phyloP scores from a whole-genome alignment of 1,140 invertebrate genomes.

The Orchestia grillus region DNA sequence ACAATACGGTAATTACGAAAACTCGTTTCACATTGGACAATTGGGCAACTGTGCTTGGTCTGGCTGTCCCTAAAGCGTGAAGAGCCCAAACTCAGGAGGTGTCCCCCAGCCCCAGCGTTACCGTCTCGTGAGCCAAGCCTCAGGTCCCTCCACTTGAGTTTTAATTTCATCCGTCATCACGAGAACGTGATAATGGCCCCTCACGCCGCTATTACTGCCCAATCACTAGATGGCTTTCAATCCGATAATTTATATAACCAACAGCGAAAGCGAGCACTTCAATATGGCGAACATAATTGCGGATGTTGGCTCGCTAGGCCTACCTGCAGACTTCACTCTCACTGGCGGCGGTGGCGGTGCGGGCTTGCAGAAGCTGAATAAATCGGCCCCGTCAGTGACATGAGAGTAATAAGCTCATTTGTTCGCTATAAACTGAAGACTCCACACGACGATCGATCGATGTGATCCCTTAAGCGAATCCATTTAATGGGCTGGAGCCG shows the following conservation, averaged over 20 bases:
- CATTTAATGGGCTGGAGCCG: neutral
- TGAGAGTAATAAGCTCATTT: conserved; percentile 37
- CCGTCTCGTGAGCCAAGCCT: neutral
- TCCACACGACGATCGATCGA: conserved; percentile 18
- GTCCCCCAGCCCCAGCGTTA: neutral
- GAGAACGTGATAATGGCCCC: conserved; percentile 3
- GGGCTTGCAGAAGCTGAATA: neutral
- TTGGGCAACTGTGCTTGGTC: too few relatives aligned
- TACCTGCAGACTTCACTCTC: neutral
- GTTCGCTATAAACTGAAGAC: conserved; percentile 12
- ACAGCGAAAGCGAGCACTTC: conserved; percentile 21
- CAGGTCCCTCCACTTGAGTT: neutral
- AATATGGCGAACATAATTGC: neutral
- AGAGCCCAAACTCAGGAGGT: neutral
- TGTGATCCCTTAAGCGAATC: neutral
- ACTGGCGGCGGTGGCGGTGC: neutral
- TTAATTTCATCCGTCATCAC: conserved; percentile 39
- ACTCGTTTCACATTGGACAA: too few relatives aligned
- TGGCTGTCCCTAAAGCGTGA: neutral
- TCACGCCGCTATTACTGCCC: neutral
- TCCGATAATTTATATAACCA: conserved; percentile 21
- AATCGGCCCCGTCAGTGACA: conserved; percentile 7
- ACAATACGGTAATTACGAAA: too few relatives aligned
- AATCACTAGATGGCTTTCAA: conserved; percentile 26
- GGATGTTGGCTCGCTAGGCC: neutral